Conservation (phyloP, 2,888 invertebrate species). For the Tenthredo notha region DNA sequence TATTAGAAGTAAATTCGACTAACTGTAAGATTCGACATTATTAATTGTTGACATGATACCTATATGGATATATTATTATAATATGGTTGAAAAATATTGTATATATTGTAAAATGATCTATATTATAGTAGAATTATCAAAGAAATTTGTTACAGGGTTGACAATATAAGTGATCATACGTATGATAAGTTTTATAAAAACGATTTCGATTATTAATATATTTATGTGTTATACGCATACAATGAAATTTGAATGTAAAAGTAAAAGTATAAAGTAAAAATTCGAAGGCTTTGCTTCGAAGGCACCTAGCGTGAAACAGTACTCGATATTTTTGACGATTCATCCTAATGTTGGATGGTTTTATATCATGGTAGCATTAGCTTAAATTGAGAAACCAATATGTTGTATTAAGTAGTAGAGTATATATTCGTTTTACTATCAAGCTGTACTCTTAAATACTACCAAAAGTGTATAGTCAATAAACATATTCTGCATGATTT, state of each 20-base stretch:
- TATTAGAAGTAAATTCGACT: constrained; percentile 14
- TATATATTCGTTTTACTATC: not conserved
- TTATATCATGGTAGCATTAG: not conserved
- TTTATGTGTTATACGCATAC: not conserved
- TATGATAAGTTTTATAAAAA: constrained; percentile 9
- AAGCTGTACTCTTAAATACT: not conserved
- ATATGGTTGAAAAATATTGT: constrained; percentile 27
- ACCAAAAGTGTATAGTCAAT: constrained; percentile 16
- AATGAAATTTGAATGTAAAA: not conserved
- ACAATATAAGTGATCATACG: not conserved
- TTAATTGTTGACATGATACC: not conserved
- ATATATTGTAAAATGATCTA: constrained; percentile 34
- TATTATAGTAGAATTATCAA: constrained; percentile 6
- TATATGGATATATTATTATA: not conserved
- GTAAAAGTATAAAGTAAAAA: too few species aligned
- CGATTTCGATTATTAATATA: not conserved
- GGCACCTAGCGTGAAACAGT: not conserved
- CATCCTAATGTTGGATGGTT: not conserved
- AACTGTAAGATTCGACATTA: not conserved
- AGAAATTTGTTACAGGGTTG: not conserved
- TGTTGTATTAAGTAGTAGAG: not conserved
- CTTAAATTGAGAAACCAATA: not conserved
- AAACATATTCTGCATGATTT: not conserved
- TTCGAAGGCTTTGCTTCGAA: too few species aligned
- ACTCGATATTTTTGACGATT: constrained; percentile 5